Conservation (phyloP, 2,113 vertebrate genomes). For the Salminus brasiliensis region DNA sequence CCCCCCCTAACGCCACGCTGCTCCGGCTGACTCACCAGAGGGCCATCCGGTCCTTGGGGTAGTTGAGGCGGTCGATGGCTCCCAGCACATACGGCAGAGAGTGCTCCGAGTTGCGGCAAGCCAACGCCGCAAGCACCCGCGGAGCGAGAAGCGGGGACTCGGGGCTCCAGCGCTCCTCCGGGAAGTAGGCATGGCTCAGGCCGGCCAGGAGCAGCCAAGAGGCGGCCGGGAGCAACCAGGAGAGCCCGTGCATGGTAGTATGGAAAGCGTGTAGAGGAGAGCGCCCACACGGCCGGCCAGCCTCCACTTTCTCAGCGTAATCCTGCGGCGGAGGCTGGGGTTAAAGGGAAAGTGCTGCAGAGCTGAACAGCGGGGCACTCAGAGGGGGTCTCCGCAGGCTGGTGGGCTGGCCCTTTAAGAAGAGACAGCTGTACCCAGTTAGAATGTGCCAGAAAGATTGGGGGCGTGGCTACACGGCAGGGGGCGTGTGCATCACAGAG, state of each 20-base stretch:
- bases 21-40: conserved; percentile 78
- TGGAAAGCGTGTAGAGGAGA: not conserved
- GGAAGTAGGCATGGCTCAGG: conserved; percentile 76
- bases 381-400: not conserved
- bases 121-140: conserved; percentile 79
- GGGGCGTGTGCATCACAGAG: not conserved
- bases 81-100: conserved; percentile 83
- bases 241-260: conserved; percentile 67
- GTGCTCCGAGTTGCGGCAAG: conserved; percentile 86
- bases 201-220: conserved; percentile 65
- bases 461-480: not conserved
- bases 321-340: not conserved
- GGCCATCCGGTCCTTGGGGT: conserved; percentile 83
- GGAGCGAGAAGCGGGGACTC: conserved; percentile 84
- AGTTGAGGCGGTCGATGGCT: conserved; percentile 79
- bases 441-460: conserved; percentile 29
- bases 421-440: conserved; percentile 22
- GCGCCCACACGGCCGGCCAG: conserved; percentile 8
- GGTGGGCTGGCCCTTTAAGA: conserved; percentile 62
- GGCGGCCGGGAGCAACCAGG: conserved; percentile 62
- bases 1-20: not conserved
- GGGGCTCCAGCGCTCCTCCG: conserved; percentile 87
- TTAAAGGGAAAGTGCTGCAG: conserved; percentile 9
- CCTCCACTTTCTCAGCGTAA: not conserved
- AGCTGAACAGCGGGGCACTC: no score